Percentiles rank a stretch among this genome's conserved stretches.
phyloP scores from a whole-genome alignment of 2,113 vertebrate genomes.

The Vanacampus margaritifer region DNA sequence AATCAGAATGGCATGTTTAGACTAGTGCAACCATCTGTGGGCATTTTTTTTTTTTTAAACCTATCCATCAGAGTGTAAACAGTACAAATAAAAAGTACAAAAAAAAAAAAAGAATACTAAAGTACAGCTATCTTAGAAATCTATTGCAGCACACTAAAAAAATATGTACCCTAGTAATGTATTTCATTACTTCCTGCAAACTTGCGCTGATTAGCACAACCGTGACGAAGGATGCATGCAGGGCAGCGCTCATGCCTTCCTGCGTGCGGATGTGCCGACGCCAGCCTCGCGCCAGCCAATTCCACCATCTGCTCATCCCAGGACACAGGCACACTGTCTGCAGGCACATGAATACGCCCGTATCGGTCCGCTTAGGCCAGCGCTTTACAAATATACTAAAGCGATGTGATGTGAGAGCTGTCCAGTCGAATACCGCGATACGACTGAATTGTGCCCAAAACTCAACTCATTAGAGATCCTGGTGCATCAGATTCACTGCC shows the following conservation, averaged over 20 bases:
- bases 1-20: no score
- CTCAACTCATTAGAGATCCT: neutral
- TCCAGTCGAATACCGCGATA: neutral
- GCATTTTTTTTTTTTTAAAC: no score
- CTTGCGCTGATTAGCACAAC: constrained; percentile 54
- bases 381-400: constrained; percentile 5
- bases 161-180: neutral
- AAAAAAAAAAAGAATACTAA: no score
- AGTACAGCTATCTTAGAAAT: no score
- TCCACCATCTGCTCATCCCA: constrained; percentile 71
- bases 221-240: constrained; percentile 4
- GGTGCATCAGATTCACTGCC: neutral
- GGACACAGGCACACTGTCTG: constrained; percentile 61
- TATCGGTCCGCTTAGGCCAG: constrained; percentile 3
- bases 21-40: no score
- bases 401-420: neutral
- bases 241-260: constrained; percentile 55
- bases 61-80: no score
- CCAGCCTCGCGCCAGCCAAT: constrained; percentile 62
- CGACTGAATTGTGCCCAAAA: neutral
- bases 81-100: no score
- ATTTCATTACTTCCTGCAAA: constrained; percentile 25
- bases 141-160: no score
- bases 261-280: constrained; percentile 61
- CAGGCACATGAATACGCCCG: constrained; percentile 31